Evolutionary conservation across 2,888 invertebrate species (phyloP).

Genomic region (Ectobius pallidus): DNA sequence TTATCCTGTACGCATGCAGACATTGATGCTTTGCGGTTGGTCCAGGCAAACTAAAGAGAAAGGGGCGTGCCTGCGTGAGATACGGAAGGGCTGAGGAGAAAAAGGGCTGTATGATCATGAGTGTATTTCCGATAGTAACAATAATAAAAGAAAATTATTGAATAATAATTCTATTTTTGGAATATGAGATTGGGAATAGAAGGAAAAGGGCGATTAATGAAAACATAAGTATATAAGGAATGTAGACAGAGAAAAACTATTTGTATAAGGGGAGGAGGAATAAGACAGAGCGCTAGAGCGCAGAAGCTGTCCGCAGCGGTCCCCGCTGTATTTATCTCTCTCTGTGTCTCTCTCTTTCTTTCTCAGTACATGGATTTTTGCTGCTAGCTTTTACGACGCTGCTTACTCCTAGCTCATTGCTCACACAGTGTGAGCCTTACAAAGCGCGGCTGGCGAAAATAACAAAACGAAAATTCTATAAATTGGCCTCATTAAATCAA

Average conservation of each 20-base stretch:
- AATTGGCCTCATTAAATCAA: no score
- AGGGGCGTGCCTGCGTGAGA: constrained; percentile 13
- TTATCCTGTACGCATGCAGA: constrained; percentile 1
- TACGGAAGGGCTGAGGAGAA: neutral
- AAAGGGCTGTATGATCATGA: no score
- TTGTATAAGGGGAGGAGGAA: neutral
- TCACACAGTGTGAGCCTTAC: neutral
- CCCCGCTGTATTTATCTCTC: neutral
- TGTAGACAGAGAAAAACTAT: neutral
- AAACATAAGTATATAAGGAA: neutral
- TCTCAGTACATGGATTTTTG: constrained; percentile 21
- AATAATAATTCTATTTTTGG: no score
- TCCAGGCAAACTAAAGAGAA: neutral
- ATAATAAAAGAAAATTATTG: no score
- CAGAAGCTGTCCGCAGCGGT: constrained; percentile 20
- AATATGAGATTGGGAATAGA: neutral
- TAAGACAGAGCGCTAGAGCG: neutral
- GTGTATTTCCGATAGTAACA: no score
- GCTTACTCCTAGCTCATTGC: neutral
- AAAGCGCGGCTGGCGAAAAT: no score
- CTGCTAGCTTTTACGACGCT: neutral
- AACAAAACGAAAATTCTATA: no score
- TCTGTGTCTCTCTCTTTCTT: neutral
- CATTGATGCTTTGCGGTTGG: constrained; percentile 23
- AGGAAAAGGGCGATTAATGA: neutral